Evolutionary conservation across 2,113 vertebrate genomes (phyloP).

Genomic region (Barnardius zonarius): DNA sequence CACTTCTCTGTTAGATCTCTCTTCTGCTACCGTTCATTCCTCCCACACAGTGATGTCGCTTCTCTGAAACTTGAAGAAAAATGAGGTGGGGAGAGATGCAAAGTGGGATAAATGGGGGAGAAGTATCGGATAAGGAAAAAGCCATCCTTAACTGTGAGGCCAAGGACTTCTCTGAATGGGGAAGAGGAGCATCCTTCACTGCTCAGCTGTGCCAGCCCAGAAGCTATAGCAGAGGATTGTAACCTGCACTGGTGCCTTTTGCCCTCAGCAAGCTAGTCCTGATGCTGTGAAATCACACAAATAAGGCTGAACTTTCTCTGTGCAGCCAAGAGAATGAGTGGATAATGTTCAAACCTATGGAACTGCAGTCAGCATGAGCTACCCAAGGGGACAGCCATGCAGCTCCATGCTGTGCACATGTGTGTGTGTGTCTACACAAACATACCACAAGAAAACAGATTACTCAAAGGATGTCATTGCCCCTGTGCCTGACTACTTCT

Average conservation of each 20-base stretch:
- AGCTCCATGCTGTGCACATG: fast-evolving
- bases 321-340: background rate
- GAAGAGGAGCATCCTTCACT: background rate
- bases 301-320: background rate
- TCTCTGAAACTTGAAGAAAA: background rate
- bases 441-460: background rate
- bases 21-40: background rate
- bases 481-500: background rate
- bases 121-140: background rate
- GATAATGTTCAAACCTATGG: background rate
- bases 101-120: background rate
- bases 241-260: background rate
- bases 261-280: background rate
- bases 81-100: background rate
- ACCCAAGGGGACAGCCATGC: background rate
- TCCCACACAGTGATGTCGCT: background rate
- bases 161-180: background rate
- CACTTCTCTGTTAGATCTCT: background rate
- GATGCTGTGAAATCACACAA: background rate
- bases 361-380: background rate
- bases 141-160: background rate
- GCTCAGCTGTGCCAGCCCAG: background rate
- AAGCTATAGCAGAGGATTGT: background rate
- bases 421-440: background rate
- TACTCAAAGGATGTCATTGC: background rate